phyloP scores from a whole-genome alignment of 1,140 invertebrate genomes.

The Neotoxoptera formosana region DNA sequence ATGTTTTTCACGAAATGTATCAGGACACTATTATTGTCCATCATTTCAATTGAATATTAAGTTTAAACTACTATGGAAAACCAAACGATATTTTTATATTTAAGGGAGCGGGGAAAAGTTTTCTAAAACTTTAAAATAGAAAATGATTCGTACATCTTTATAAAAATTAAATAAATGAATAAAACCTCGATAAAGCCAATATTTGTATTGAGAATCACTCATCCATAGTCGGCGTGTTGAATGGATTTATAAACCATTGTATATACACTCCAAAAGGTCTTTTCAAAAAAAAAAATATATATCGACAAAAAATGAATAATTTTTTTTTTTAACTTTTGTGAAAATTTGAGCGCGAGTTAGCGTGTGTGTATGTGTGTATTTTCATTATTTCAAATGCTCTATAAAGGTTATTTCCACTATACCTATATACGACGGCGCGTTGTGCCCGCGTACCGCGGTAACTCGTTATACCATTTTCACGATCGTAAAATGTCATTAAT shows the following conservation, averaged over 20 bases:
- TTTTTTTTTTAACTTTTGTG: not conserved
- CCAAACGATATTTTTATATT: not conserved
- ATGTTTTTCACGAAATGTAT: not conserved
- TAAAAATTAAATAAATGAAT: conserved; percentile 13
- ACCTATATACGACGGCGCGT: not conserved
- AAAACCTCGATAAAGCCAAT: not conserved
- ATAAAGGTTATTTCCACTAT: not conserved
- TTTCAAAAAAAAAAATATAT: no score
- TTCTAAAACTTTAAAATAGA: not conserved
- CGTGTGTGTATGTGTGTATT: not conserved
- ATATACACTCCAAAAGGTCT: not conserved
- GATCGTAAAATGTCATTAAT: not conserved
- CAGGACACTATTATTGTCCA: not conserved
- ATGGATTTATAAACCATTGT: not conserved
- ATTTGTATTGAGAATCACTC: conserved; percentile 11
- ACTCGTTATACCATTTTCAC: not conserved
- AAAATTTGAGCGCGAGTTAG: not conserved
- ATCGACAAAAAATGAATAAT: not conserved
- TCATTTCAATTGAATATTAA: not conserved
- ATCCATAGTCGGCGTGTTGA: not conserved
- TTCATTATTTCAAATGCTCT: not conserved
- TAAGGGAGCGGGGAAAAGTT: not conserved
- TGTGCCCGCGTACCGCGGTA: not conserved
- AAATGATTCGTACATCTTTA: not conserved
- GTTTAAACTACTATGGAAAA: not conserved